Conservation (phyloP, 2,797 vertebrate genomes). For the Psittacula echo region DNA sequence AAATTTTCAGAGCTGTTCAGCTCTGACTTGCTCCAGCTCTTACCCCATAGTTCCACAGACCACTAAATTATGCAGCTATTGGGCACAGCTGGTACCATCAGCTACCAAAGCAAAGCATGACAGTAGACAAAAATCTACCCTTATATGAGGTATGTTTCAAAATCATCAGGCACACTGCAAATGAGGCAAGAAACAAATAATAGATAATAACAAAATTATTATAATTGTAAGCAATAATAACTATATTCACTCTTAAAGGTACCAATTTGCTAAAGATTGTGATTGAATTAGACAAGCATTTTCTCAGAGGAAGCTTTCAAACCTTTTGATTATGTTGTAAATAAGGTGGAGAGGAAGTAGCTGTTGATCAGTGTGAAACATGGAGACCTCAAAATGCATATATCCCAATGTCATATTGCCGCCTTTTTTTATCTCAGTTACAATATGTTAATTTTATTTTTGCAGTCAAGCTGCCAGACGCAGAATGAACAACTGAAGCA, state of each 20-base stretch:
- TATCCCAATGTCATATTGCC: not conserved
- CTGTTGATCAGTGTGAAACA: not conserved
- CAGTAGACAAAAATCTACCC: not conserved
- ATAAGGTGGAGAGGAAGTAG: not conserved
- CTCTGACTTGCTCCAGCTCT: not conserved
- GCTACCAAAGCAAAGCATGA: not conserved
- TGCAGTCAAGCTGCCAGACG: not conserved
- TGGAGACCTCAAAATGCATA: not conserved
- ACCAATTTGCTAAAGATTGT: constrained; percentile 22
- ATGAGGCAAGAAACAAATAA: not conserved
- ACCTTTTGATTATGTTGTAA: not conserved
- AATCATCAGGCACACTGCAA: not conserved
- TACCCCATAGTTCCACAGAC: not conserved
- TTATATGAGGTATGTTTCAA: not conserved
- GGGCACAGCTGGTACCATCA: not conserved
- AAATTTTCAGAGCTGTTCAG: not conserved
- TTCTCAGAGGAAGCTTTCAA: not conserved
- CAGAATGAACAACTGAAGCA: not conserved
- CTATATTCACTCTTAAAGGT: not conserved
- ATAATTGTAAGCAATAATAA: constrained; percentile 9
- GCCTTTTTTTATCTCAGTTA: not conserved
- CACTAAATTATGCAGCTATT: not conserved
- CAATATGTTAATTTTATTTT: not conserved
- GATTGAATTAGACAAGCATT: constrained; percentile 3
- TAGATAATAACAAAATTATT: not conserved